Percentiles rank a stretch among this genome's conserved stretches.
These are phyloP conservation scores for Dromococcyx pavoninus DNA, from an alignment of 2,797 vertebrate species.

Conservation along the genomic window DNA sequence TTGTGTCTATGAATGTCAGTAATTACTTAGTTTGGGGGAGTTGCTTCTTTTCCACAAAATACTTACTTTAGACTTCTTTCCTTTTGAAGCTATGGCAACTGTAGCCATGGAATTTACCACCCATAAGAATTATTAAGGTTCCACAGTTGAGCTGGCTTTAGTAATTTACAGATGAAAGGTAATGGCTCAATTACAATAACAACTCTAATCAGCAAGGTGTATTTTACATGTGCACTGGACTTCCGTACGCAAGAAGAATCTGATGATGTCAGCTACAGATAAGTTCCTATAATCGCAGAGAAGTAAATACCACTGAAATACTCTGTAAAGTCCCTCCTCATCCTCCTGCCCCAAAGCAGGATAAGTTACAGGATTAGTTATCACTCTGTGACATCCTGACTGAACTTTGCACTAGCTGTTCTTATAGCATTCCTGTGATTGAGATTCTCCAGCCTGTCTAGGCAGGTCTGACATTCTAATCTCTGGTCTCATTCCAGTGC, in stretches of 20 bases:
- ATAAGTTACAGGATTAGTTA: not conserved
- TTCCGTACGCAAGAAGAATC: not conserved
- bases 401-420: not conserved
- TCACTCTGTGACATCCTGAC: not conserved
- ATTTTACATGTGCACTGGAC: not conserved
- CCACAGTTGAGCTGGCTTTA: not conserved
- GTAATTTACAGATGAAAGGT: conserved; percentile 25
- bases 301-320: not conserved
- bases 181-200: not conserved
- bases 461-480: not conserved
- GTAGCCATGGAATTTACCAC: not conserved
- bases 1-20: not conserved
- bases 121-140: conserved; percentile 15
- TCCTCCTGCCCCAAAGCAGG: not conserved
- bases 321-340: not conserved
- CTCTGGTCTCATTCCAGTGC: not conserved
- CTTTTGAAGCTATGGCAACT: not conserved
- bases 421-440: rapidly evolving
- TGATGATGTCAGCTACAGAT: not conserved
- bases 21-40: not conserved
- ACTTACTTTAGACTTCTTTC: not conserved
- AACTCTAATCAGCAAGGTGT: not conserved
- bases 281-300: not conserved
- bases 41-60: not conserved
- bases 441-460: not conserved